Evolutionary conservation across 2,797 vertebrate species (phyloP), one percentile per base, ranked within the genome.

Genomic region (Alca torda): DNA sequence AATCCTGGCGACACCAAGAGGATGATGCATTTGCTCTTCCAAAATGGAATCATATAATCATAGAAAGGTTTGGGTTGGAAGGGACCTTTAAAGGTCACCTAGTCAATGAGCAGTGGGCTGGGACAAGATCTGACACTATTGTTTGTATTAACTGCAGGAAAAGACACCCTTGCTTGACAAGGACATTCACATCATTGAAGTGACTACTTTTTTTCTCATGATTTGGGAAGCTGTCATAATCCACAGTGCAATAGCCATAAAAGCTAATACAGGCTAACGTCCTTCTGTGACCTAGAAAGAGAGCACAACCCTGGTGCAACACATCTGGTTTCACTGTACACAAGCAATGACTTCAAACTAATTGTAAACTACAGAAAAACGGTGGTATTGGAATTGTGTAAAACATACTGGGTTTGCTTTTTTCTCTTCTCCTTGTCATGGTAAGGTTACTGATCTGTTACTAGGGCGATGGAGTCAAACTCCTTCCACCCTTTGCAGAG

Each of bases 251-350:
- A 65, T 6, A 74, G 25, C 17, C 56, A 4, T 10, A 63, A 60
- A 24, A 94, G n/a, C 13, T 30, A 43, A 8, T 17, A 46, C 11
- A 84, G n/a, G 14, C 18, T 18, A 54, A 26, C 2, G 0, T 45
- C 30, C 45, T 60, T 20, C 61, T 89, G 48, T 43, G 26, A 54
- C 8, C 14, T 48, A 26, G 16, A 37, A 3, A 74, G 37, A 54
- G 13, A 48, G 23, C 13, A 54, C 16, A n/a, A 26, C 16, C 68
- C 18, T 31, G 9, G 30, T n/a, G 28, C 20, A 92, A 74, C 15
- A 28, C 13, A 28, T 45, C 37, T 78, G 24, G 15, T 56, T 80
- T 75, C 0, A 0, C 30, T 41, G 37, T 33, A 68, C 30, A 45
- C 19, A 75, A 48, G 16, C 1, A 1, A 61, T 51, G 1, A 68